Base-by-base conservation (phyloP, 2,888 invertebrate genomes). In the Ochropacha duplaris region DNA sequence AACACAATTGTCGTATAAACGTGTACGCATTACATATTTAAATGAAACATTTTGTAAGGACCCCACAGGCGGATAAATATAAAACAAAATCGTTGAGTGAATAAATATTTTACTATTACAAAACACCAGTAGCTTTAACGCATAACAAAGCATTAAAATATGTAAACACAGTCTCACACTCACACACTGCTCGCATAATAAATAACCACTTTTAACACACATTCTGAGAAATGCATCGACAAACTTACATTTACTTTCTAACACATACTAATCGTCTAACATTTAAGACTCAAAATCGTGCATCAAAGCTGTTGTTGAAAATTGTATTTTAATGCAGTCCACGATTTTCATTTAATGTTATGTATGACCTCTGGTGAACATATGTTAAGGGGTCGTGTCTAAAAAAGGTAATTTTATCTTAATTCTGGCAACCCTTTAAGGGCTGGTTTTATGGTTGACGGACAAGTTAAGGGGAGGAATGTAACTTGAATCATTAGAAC, bases 81-180 rank as follows among this genome's bases (percentile, higher is more conserved):
- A 74, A 80, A 77, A 73, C 72, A 73, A 81, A 74, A 72, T 74
- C 74, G 69, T 69, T 70, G 60, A 65, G 73, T 69, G 80, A 80
- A 84, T 82, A 82, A 82, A 79, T 79, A 79, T 82, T 80, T 78
- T 70, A 74, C 71, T 67, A 76, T 74, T 77, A 71, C 77, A 72
- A 80, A 83, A 81, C 77, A 81, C 83, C 79, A 79, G 84, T 83
- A 83, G 84, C 84, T 64, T 72, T 71, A 71, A 72, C 72, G 74
- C 77, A 74, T 74, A 83, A 83, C 81, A 79, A 81, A 83, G 73
- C 75, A 78, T 78, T 80, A 73, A 75, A 81, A 79, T 78, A 74
- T 79, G 79, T 81, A 83, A 84, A 84, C 81, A 78, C 66, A 67
- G 71, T 68, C 73, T 69, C 69, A 71, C 71, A 72, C 73, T 69